Percentiles rank a stretch among this genome's conserved stretches.
Conservation (phyloP, 2,888 invertebrate species). For the Gastracanthus pulcherrimus region DNA sequence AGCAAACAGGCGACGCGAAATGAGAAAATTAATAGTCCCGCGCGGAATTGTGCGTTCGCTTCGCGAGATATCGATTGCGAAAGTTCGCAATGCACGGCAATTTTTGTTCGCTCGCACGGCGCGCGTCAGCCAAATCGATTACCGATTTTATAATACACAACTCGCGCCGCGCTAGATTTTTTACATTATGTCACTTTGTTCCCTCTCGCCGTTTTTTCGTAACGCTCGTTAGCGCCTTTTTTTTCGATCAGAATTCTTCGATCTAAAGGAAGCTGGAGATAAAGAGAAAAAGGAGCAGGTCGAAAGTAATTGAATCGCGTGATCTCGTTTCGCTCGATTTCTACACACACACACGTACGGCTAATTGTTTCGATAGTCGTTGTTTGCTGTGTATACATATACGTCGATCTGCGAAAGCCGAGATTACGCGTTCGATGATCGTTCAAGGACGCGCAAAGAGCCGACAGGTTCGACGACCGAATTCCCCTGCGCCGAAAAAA, state of each 20-base stretch:
- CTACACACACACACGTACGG: neutral
- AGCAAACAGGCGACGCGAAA: too few species aligned
- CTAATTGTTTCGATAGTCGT: neutral
- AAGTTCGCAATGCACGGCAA: too few species aligned
- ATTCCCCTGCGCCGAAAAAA: neutral
- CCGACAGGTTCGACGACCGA: neutral
- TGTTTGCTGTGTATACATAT: neutral
- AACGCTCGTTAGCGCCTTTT: neutral
- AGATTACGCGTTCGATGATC: neutral
- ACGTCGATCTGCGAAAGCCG: too few species aligned
- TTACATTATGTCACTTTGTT: conserved; percentile 24
- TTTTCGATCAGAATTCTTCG: neutral
- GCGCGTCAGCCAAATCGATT: conserved; percentile 46
- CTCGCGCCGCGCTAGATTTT: neutral
- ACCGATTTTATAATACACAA: conserved; percentile 8
- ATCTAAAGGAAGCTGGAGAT: neutral
- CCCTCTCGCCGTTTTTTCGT: neutral
- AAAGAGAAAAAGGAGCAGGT: neutral
- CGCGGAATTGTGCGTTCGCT: neutral
- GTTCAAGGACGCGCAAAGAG: neutral
- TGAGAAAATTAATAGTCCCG: conserved; percentile 23
- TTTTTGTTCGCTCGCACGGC: neutral
- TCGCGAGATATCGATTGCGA: too few species aligned
- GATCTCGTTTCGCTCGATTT: neutral
- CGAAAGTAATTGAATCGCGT: conserved; percentile 15